Conservation (phyloP, 2,797 vertebrate genomes). For the Jordanella pulchra region DNA sequence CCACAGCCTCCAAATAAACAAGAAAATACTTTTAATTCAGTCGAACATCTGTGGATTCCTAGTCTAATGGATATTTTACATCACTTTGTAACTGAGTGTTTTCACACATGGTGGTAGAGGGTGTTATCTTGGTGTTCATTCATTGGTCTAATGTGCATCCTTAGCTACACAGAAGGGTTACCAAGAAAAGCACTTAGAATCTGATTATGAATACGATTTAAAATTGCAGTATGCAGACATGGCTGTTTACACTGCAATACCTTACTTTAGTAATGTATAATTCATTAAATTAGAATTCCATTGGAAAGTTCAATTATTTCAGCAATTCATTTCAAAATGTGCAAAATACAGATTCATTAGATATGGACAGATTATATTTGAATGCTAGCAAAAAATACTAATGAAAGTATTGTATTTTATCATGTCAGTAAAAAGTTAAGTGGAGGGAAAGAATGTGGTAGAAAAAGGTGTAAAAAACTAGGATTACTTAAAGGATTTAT, state of each 20-base stretch:
- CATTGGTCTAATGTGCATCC: conserved; percentile 19
- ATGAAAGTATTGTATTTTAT: not conserved
- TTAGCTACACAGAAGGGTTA: not conserved
- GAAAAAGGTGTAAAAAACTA: not conserved
- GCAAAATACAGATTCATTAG: not conserved
- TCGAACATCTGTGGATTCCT: conserved; percentile 23
- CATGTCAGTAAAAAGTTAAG: not conserved
- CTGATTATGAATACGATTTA: conserved; percentile 55
- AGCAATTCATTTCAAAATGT: not conserved
- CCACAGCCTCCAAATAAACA: conserved; percentile 23
- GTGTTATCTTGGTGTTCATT: not conserved
- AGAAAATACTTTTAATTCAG: conserved; percentile 13
- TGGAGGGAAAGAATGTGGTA: not conserved
- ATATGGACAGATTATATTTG: not conserved
- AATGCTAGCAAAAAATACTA: not conserved
- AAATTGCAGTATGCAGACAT: conserved; percentile 25
- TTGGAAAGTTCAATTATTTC: not conserved
- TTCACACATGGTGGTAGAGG: not conserved
- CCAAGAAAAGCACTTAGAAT: conserved; percentile 27
- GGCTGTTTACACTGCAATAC: conserved; percentile 42
- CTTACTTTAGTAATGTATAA: not conserved
- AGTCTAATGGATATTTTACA: conserved; percentile 16
- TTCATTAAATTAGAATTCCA: not conserved
- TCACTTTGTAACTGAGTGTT: not conserved
- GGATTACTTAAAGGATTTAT: not conserved